Evolutionary conservation across 1,140 invertebrate species (phyloP), one percentile per base, ranked within the genome.

Genomic region (Nautilus pompilius): DNA sequence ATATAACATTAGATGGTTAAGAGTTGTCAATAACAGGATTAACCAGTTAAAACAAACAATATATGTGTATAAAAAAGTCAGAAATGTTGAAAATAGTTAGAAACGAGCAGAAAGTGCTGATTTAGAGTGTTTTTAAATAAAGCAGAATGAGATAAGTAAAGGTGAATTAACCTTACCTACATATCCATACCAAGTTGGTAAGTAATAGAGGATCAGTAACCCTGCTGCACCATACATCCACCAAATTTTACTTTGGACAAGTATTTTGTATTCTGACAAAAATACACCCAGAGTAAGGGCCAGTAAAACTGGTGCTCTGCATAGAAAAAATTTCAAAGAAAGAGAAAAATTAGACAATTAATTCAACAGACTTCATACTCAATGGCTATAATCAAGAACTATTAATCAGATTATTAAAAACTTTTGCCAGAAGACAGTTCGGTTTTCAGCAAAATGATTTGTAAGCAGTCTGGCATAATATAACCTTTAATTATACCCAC

Each of bases 121-220:
- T n/a, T n/a, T n/a, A n/a, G n/a, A n/a, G n/a, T n/a, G n/a, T n/a
- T n/a, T n/a, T n/a, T n/a, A n/a, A n/a, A n/a, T n/a, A n/a, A n/a
- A n/a, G n/a, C n/a, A n/a, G n/a, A n/a, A n/a, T n/a, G n/a, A n/a
- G n/a, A n/a, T n/a, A n/a, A n/a, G n/a, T n/a, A n/a, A n/a, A n/a
- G n/a, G n/a, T n/a, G n/a, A 41, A n/a, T 41, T 33, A 66, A 10
- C 29, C 58, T 64, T 45, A 78, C 78, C 75, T 63, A 63, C 32
- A 60, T 73, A 80, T 26, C 75, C 75, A 28, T 62, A 46, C 73
- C 73, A 81, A 13, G 72, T 74, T 10, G 71, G 68, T 3, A 79
- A 63, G 56, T 72, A 78, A 61, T 78, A 80, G 5, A 80, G 68
- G 8, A 53, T 64, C 33, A 48, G 58, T 26, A 80, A 68, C 22